Conservation (phyloP, 37 sponge, comb jelly and placozoan genomes). For the Dysidea cf. avara region DNA sequence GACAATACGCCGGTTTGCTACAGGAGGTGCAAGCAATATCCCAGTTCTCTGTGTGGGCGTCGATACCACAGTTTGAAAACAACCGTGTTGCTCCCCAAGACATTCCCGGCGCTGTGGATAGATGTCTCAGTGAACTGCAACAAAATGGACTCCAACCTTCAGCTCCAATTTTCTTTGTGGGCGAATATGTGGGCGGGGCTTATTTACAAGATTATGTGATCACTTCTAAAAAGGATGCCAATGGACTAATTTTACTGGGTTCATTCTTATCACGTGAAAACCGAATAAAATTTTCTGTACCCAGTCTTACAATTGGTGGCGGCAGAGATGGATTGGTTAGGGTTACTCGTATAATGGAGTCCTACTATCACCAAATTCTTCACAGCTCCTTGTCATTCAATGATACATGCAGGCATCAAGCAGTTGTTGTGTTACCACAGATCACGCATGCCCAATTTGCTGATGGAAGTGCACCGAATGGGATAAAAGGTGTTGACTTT, state of each 20-base stretch:
- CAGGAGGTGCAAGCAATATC: slow-evolving; percentile 10
- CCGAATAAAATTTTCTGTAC: slow-evolving; percentile 16
- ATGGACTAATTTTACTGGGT: slow-evolving; percentile 23
- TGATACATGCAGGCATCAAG: not conserved
- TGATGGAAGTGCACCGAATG: not conserved
- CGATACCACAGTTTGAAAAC: slow-evolving; percentile 4
- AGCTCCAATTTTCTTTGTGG: slow-evolving; percentile 4
- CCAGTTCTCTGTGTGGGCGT: too few species aligned
- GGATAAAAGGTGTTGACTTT: slow-evolving; percentile 18
- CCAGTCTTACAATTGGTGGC: slow-evolving; percentile 20
- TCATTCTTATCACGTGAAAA: slow-evolving; percentile 28
- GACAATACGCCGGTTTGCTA: slow-evolving; percentile 14
- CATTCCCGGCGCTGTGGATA: slow-evolving; percentile 4
- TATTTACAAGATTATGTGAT: slow-evolving; percentile 19
- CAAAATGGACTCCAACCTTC: slow-evolving; percentile 13
- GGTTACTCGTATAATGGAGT: slow-evolving; percentile 29
- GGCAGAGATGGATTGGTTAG: slow-evolving; percentile 37
- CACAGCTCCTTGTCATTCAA: not conserved
- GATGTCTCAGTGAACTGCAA: slow-evolving; percentile 4
- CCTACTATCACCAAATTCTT: slow-evolving; percentile 16
- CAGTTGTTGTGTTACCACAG: slow-evolving; percentile 23
- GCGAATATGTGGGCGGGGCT: slow-evolving; percentile 16
- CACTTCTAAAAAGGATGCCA: not conserved
- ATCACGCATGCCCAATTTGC: slow-evolving; percentile 32
- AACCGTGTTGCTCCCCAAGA: slow-evolving; percentile 2